Evolutionary conservation across 2,113 vertebrate species (phyloP), one percentile per base, ranked within the genome.

Genomic region (Brachyistius frenatus): DNA sequence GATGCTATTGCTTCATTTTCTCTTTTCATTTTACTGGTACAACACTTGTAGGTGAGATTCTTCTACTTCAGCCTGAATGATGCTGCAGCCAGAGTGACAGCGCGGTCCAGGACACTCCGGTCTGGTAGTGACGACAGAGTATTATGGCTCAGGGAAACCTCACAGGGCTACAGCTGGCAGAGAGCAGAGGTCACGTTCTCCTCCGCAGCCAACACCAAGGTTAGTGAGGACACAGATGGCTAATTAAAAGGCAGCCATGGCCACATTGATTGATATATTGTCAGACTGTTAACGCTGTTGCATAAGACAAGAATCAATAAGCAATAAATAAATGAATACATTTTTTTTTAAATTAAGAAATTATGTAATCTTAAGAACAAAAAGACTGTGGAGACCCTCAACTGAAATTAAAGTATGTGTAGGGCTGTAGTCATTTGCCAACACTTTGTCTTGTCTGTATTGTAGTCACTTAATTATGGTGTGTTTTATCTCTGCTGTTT

Each of bases 121-220:
- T 86, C 83, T 44, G 93, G 91, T 0, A 58, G 9, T 7, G 76
- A 61, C 0, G 93, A 94, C 76, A 30, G 0, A 5, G n/a, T 84
- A 47, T 35, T 94, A 3, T 94, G 93, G 94, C 49, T 58, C 58
- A 76, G 70, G 66, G 60, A 53, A 9, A 30, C 69, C 10, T 64
- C 85, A 15, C 57, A 82, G 31, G 84, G 84, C 47, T 93, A 88
- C 88, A 87, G 80, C 78, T 95, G 94, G 94, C 88, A 86, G 47
- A 93, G 93, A 80, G 91, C 76, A 46, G 86, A 90, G 79, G 78
- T 91, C 84, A 90, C 55, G 1, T 91, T 95, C 69, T 90, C 93
- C 33, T 83, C 90, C 37, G 54, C 84, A 44, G 30, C 74, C 39
- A 89, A 33, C 14, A 92, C 88, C 90, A 94, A 94, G 92, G 94